Base-by-base conservation (phyloP, 2,888 invertebrate species). In the Suillia variegata region DNA sequence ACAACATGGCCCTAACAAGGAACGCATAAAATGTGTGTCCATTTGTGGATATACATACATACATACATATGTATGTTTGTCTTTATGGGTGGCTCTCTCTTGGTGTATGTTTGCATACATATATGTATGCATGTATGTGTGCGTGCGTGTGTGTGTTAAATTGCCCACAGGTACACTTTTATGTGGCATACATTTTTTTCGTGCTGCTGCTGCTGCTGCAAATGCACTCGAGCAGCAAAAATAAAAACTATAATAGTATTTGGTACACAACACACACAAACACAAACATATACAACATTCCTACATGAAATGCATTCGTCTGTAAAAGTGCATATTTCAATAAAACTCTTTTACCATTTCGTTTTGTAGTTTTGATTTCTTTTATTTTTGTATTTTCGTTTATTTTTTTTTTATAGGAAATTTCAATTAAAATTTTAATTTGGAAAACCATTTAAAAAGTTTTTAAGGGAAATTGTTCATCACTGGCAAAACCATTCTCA, bases 381-480 rank as follows among this genome's bases (percentile, higher is more conserved):
- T n/a, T n/a, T n/a, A n/a, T n/a, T n/a, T n/a, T n/a, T n/a, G n/a
- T n/a, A n/a, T n/a, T n/a, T n/a, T n/a, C n/a, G n/a, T n/a, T n/a
- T n/a, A n/a, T n/a, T n/a, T n/a, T n/a, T n/a, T n/a, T n/a, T n/a
- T n/a, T n/a, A n/a, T n/a, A n/a, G n/a, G n/a, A n/a, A n/a, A 33
- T n/a, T 74, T 69, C 67, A 69, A 71, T 71, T 70, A 74, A 70
- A 72, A 70, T 62, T 69, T 67, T 58, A 67, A 70, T 69, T 68
- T 67, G 52, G 54, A 59, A 62, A 65, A 68, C 62, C 65, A 70
- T 71, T 62, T 57, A 50, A 62, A 58, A 52, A 61, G 54, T 61
- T 64, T 70, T 70, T 60, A 63, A 68, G 62, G 57, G 47, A 48
- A 57, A 52, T 52, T 52, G 33, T 34, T 52, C 31, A 52, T 52